These are phyloP conservation scores for Scomberomorus guttatus DNA, from an alignment of 2,797 vertebrate genomes.

Conservation along the genomic window DNA sequence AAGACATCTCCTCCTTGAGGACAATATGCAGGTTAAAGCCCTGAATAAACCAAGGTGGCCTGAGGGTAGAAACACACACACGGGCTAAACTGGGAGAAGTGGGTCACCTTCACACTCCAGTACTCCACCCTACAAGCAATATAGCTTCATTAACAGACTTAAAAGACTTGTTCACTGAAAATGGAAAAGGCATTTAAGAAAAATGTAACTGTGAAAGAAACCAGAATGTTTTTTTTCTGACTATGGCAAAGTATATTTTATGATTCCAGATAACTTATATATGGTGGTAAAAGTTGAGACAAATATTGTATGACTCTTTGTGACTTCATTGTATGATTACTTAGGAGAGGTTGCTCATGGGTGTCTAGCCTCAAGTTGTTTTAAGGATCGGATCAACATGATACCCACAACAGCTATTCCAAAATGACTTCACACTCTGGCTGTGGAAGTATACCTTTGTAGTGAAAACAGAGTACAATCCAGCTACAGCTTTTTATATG, in stretches of 20 bases:
- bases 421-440: neutral
- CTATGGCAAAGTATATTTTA: neutral
- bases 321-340: too few species aligned
- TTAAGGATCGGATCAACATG: neutral
- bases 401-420: neutral
- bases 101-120: constrained; percentile 84
- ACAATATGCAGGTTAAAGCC: constrained; percentile 72
- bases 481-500: neutral
- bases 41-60: constrained; percentile 74
- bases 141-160: constrained; percentile 68
- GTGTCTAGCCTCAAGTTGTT: neutral
- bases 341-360: too few species aligned
- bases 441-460: too few species aligned
- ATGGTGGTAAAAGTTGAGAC: constrained; percentile 6
- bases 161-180: constrained; percentile 41
- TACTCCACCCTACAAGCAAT: constrained; percentile 51
- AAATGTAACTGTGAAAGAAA: neutral
- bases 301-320: neutral
- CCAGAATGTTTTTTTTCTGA: neutral
- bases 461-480: neutral
- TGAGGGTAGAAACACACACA: constrained; percentile 77
- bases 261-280: neutral
- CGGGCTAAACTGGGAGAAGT: constrained; percentile 82
- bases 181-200: constrained; percentile 12
- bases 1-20: constrained; percentile 47